Evolutionary conservation across 2,113 vertebrate genomes (phyloP), one percentile per base, ranked within the genome.

Genomic region (Pithys albifrons): DNA sequence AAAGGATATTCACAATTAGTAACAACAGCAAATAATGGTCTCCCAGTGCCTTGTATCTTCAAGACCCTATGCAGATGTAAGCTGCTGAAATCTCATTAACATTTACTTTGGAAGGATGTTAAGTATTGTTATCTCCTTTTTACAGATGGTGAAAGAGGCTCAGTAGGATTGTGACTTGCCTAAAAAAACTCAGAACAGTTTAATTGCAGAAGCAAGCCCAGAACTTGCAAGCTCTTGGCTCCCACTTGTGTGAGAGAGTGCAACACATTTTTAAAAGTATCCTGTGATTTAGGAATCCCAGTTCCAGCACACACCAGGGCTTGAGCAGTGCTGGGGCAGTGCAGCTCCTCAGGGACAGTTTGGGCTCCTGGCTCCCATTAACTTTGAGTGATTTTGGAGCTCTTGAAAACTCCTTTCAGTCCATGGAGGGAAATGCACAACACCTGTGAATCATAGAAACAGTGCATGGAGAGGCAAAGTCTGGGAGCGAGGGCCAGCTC

Each of bases 341-440:
- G 1, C 43, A 80, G 72, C 55, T 96, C 95, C 91, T 94, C 46
- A 20, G 88, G 55, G 92, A 13, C 5, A 0, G 23, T 70, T 62
- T 19, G 75, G 83, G 75, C 88, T 95, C 96, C 83, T 29, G 6
- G 65, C 83, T 93, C 92, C 93, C 93, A 95, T 93, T 94, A 95
- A 96, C 88, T 90, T n/a, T 80, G 93, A 96, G 92, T 96, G 92
- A 97, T 96, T 93, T 59, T 96, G 90, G 93, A 93, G 92, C 88
- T 96, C 95, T 97, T 85, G 96, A 96, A 96, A 96, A 93, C 91
- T 85, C 88, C 91, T 93, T 95, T 93, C 85, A 86, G 90, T 95
- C 91, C 73, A 20, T 7, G 6, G 62, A 91, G 93, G 84, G 76
- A 78, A 96, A 88, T 62, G 83, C 58, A 69, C 80, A 93, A 72